Base-by-base conservation (phyloP, 2,113 vertebrate species). In the Ceuthmochares aereus region DNA sequence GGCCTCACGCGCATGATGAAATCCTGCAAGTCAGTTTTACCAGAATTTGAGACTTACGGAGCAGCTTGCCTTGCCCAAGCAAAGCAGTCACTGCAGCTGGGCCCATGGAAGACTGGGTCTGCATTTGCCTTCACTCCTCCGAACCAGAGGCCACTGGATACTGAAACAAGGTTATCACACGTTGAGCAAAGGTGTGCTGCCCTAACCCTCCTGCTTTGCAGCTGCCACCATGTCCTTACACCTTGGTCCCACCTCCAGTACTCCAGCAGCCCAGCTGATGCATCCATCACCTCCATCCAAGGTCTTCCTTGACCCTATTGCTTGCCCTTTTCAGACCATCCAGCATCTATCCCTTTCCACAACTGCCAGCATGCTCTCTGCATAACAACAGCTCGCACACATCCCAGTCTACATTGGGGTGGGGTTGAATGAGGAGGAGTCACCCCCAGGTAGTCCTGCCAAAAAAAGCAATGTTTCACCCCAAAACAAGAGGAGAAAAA, bases 1-100 rank as follows among this genome's bases (percentile, higher is more conserved):
- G 17, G 37, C 45, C 6, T 84, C 9, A 10, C 1, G 1, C 6
- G 5, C 0, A 0, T 34, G 37, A 90, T 8, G 3, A 36, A 88
- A 94, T 55, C 60, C 74, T 56, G 43, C 18, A 76, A 56, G 7
- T 27, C 26, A 18, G 32, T 73, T 89, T 75, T 52, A 87, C 45
- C 1, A 3, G 81, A 69, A 79, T 69, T 64, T n/a, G 40, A 32
- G 75, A 66, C 52, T 77, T 62, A 84, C 0, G 0, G 49, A 72
- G 25, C 0, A 0, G 34, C 27, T 76, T 51, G 45, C 32, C 40
- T 51, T 20, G 51, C 37, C 14, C 2, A 21, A 15, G 47, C 25
- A 72, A 75, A 84, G 52, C 26, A 87, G 66, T 8, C 0, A 2
- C 14, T 0, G 0, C 20, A 85, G 73, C 36, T 2, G 1, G 67